Evolutionary conservation across 2,113 vertebrate genomes (phyloP).

Genomic region (Mohoua ochrocephala): DNA sequence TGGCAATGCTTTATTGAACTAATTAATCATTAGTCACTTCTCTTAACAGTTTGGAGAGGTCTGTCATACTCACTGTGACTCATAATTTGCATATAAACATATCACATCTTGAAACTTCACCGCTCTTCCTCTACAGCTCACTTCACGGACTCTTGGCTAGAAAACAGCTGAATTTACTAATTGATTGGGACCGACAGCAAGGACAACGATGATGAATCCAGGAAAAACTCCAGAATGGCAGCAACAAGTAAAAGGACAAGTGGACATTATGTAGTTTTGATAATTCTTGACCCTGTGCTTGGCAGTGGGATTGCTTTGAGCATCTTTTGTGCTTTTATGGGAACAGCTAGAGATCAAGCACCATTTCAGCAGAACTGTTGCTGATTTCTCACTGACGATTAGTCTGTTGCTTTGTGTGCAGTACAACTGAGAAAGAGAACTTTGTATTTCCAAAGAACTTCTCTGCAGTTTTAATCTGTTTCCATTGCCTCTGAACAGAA

Average conservation of each 20-base stretch:
- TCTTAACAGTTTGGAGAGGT: neutral
- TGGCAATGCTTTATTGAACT: neutral
- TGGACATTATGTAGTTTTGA: neutral
- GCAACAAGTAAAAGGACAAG: neutral
- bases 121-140: neutral
- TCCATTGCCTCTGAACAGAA: slow-evolving; percentile 75
- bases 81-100: neutral
- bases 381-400: slow-evolving; percentile 77
- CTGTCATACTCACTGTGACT: neutral
- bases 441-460: slow-evolving; percentile 27
- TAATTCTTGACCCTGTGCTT: slow-evolving; percentile 40
- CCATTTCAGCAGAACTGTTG: slow-evolving; percentile 77
- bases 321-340: slow-evolving; percentile 78
- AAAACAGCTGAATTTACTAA: neutral
- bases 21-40: neutral
- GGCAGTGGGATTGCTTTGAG: slow-evolving; percentile 71
- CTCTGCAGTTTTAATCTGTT: slow-evolving; percentile 74
- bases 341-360: slow-evolving; percentile 80
- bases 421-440: slow-evolving; percentile 55
- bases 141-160: neutral
- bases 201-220: neutral
- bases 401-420: slow-evolving; percentile 73
- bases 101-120: neutral
- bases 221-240: neutral
- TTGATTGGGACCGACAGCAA: neutral